phyloP scores from a whole-genome alignment of 2,113 vertebrate species.

The Stigmatopora nigra region DNA sequence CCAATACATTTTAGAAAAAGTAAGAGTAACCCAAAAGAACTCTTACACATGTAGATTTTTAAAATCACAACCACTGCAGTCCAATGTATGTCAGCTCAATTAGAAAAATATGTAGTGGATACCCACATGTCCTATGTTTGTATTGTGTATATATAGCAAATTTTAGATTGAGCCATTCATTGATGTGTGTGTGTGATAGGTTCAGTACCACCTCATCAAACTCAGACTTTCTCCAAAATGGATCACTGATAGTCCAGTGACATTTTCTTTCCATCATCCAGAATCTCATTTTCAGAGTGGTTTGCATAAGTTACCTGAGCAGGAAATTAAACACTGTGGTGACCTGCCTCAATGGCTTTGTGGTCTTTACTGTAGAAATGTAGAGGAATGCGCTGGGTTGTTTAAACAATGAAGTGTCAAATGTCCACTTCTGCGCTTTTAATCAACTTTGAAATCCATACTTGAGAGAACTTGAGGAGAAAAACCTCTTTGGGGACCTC shows the following conservation, averaged over 20 bases:
- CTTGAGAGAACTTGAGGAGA: slow-evolving; percentile 13
- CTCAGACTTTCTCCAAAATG: background rate
- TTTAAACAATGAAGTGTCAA: slow-evolving; percentile 42
- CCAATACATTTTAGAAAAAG: background rate
- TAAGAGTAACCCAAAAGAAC: background rate
- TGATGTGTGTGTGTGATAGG: background rate
- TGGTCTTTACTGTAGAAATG: slow-evolving; percentile 38
- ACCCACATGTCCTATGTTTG: background rate
- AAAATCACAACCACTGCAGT: too few relatives aligned
- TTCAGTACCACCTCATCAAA: background rate
- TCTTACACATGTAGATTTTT: background rate
- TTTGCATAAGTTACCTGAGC: slow-evolving; percentile 50
- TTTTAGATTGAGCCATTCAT: background rate
- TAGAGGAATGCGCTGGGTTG: slow-evolving; percentile 29
- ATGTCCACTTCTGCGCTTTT: slow-evolving; percentile 52
- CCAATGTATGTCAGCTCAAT: too few relatives aligned
- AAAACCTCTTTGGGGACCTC: background rate
- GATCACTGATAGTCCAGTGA: slow-evolving; percentile 10
- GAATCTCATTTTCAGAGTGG: slow-evolving; percentile 14
- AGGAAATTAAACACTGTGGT: slow-evolving; percentile 31
- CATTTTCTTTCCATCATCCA: slow-evolving; percentile 8
- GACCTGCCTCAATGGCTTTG: slow-evolving; percentile 45
- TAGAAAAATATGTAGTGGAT: background rate
- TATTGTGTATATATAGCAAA: background rate
- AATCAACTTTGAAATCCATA: slow-evolving; percentile 44